Evolutionary conservation across 2,888 invertebrate species (phyloP), one percentile per base, ranked within the genome.

Genomic region (Lasiommata megera): DNA sequence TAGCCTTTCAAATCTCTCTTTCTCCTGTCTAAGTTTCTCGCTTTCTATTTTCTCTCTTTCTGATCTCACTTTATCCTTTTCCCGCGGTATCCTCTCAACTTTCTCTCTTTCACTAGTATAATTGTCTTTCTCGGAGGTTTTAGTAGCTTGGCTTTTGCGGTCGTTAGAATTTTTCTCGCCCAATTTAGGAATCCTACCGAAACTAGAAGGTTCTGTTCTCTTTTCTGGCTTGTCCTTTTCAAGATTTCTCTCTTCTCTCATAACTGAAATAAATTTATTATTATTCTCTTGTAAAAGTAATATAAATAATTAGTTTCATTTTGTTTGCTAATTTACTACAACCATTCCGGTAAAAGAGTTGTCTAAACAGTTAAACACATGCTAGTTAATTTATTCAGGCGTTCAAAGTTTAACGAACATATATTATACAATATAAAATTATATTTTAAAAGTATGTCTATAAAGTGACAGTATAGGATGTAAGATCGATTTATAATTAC

Each of bases 171-270:
- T 66, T 73, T 77, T 89, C 29, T 84, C 86, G 50, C 81, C 76
- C 1, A 93, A 61, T 79, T 93, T 93, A 37, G 93, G 93, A 68
- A 93, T 93, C 58, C 92, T 77, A 1, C 80, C 84, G 62, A 88
- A 81, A 7, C 79, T 77, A 56, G 68, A 58, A 14, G 73, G 61
- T 34, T 34, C 34, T 11, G 34, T 3, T 34, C 11, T 87, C 60
- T 65, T 79, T 60, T 86, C 88, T 72, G 77, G 86, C 60, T 65
- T 79, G 60, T 85, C 88, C 65, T 59, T 81, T 51, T 85, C 86
- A n/a, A 63, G 36, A 14, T 73, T 68, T 63, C 65, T 79, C n/a
- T 78, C 76, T 58, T 83, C 82, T 73, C 71, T 86, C 66, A 69
- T 69, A 56, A 69, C 85, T 61, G 55, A 31, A 54, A 60, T 29